Conservation (phyloP, 2,113 vertebrate genomes). For the Irena cyanogastra region DNA sequence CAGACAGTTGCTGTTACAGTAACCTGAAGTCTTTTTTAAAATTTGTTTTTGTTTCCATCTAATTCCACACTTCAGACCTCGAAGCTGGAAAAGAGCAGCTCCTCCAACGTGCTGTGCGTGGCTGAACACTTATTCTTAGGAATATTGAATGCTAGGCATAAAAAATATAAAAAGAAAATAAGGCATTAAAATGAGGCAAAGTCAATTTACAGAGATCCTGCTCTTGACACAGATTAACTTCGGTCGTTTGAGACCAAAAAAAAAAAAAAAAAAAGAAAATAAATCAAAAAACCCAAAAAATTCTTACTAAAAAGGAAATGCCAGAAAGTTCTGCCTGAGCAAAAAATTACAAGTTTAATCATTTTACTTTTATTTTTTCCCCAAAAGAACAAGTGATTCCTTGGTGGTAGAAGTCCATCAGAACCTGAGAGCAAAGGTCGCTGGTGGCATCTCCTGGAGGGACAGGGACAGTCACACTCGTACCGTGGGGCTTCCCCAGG, state of each 20-base stretch:
- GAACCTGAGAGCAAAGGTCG: conserved; percentile 60
- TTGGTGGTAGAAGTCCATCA: conserved; percentile 46
- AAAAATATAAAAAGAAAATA: conserved; percentile 40
- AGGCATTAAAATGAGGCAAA: conserved; percentile 43
- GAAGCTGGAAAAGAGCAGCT: conserved; percentile 17
- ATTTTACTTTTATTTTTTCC: not conserved
- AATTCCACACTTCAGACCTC: not conserved
- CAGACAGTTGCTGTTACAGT: conserved; percentile 43
- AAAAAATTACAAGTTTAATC: conserved; percentile 12
- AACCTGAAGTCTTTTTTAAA: not conserved
- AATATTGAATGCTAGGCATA: conserved; percentile 34
- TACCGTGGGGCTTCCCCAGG: not conserved
- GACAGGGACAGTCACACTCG: not conserved
- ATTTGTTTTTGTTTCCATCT: not conserved
- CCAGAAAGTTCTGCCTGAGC: conserved; percentile 60
- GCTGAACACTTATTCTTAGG: conserved; percentile 5
- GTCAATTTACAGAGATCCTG: conserved; percentile 37
- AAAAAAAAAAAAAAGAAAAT: not conserved
- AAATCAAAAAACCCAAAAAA: not conserved
- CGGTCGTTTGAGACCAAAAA: not conserved
- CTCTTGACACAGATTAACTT: conserved; percentile 31
- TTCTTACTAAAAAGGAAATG: not conserved
- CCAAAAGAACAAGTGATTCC: conserved; percentile 36
- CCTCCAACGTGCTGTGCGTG: conserved; percentile 27
- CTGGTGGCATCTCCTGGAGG: not conserved